Conservation (phyloP, 2,797 vertebrate genomes). For the Peromyscus nudipes region DNA sequence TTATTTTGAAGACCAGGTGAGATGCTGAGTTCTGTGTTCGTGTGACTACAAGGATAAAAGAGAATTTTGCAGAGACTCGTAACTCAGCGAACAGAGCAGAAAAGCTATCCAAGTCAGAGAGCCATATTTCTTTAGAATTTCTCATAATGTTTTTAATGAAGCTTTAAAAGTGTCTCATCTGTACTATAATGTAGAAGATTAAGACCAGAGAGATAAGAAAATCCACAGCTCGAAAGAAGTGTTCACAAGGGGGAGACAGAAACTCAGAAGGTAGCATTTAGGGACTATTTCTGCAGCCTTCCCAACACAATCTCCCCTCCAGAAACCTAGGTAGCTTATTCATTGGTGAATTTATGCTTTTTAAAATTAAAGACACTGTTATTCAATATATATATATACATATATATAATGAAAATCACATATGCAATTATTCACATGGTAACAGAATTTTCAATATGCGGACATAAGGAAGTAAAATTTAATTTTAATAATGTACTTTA, state of each 20-base stretch:
- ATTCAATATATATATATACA: constrained; percentile 51
- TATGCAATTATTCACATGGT: background rate
- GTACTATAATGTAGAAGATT: constrained; percentile 30
- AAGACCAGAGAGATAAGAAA: constrained; percentile 32
- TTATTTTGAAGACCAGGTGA: constrained; percentile 9
- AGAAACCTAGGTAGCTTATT: background rate
- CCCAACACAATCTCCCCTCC: background rate
- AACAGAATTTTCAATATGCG: background rate
- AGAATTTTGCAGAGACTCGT: background rate
- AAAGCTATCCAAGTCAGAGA: constrained; percentile 21
- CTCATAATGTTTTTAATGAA: constrained; percentile 64
- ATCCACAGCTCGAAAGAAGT: background rate
- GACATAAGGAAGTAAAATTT: constrained; percentile 44
- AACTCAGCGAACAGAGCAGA: background rate
- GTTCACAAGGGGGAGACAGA: background rate
- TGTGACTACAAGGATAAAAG: background rate
- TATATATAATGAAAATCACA: background rate
- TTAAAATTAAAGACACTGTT: background rate
- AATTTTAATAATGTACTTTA: constrained; percentile 54
- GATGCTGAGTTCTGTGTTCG: constrained; percentile 27
- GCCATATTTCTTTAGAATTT: constrained; percentile 54
- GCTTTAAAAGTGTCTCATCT: constrained; percentile 23
- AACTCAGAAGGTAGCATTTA: background rate
- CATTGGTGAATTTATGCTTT: background rate
- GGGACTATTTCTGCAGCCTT: background rate